Evolutionary conservation across 2,888 invertebrate genomes (phyloP).

Genomic region (Urechis unicinctus): DNA sequence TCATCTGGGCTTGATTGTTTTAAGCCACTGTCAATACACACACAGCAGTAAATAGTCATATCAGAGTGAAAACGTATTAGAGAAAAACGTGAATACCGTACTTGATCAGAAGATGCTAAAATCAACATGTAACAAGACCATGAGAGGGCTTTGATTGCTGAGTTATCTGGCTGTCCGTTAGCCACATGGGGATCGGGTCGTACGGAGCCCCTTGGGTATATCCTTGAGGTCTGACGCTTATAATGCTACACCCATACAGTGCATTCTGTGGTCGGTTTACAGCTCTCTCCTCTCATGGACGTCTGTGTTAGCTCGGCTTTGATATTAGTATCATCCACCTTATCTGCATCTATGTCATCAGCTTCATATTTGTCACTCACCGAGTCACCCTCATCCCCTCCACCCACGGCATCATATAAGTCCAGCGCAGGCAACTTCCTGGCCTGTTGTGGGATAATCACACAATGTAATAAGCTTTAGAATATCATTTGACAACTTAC

Average conservation of each 20-base stretch:
- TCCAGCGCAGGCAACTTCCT: too few species aligned
- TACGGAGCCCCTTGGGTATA: conserved; percentile 57
- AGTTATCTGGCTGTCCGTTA: conserved; percentile 57
- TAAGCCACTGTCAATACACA: conserved; percentile 55
- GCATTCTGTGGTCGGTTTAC: conserved; percentile 36
- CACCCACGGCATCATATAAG: too few species aligned
- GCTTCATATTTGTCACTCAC: conserved; percentile 36
- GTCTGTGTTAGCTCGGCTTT: conserved; percentile 15
- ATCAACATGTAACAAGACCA: too few species aligned
- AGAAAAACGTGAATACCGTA: too few species aligned
- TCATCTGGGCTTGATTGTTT: conserved; percentile 58
- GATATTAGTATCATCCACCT: conserved; percentile 24
- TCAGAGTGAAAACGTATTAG: too few species aligned
- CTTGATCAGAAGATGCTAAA: too few species aligned
- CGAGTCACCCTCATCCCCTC: conserved; percentile 10
- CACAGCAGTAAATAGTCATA: too few species aligned
- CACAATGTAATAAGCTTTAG: too few species aligned
- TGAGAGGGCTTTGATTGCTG: neutral
- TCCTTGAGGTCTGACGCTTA: conserved; percentile 51
- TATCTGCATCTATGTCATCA: too few species aligned
- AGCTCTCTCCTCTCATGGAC: conserved; percentile 24
- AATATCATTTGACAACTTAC: too few species aligned
- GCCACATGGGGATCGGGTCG: conserved; percentile 57
- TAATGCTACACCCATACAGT: conserved; percentile 52
- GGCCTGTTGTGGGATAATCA: too few species aligned